Percentiles rank a stretch among this genome's conserved stretches.
Evolutionary conservation across 2,797 vertebrate species (phyloP).

Genomic region (Phylloscopus collybita): DNA sequence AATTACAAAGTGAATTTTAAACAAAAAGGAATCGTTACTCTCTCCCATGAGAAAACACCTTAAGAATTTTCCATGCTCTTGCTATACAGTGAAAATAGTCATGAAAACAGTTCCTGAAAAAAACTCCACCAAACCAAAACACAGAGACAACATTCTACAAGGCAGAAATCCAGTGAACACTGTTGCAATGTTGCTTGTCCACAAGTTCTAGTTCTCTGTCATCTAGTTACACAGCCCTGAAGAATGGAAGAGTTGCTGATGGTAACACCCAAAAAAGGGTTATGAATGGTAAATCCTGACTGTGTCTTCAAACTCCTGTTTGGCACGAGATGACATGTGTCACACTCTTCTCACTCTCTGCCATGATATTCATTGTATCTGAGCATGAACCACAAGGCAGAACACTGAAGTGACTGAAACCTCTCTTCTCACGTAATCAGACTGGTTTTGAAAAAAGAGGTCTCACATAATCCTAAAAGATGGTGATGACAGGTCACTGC

Average conservation of each 20-base stretch:
- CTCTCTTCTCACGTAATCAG: neutral
- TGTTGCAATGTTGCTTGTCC: neutral
- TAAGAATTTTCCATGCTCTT: neutral
- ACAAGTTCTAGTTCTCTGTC: neutral
- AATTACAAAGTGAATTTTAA: neutral
- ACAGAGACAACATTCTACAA: neutral
- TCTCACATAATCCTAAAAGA: neutral
- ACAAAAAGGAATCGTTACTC: neutral
- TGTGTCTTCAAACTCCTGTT: neutral
- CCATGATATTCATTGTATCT: neutral
- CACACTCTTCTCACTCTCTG: neutral
- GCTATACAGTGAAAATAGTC: neutral
- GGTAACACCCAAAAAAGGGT: fast-evolving
- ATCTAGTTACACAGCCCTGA: neutral
- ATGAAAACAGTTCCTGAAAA: neutral
- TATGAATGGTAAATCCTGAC: neutral
- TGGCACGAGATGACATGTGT: neutral
- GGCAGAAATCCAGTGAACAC: neutral
- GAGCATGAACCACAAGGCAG: neutral
- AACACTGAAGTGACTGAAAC: neutral
- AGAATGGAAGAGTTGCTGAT: neutral
- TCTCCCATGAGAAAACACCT: neutral
- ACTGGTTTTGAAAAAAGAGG: neutral
- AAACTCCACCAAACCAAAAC: neutral
- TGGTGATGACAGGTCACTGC: neutral